Conservation (phyloP, 2,797 vertebrate species). For the Lagothrix lagotricha region DNA sequence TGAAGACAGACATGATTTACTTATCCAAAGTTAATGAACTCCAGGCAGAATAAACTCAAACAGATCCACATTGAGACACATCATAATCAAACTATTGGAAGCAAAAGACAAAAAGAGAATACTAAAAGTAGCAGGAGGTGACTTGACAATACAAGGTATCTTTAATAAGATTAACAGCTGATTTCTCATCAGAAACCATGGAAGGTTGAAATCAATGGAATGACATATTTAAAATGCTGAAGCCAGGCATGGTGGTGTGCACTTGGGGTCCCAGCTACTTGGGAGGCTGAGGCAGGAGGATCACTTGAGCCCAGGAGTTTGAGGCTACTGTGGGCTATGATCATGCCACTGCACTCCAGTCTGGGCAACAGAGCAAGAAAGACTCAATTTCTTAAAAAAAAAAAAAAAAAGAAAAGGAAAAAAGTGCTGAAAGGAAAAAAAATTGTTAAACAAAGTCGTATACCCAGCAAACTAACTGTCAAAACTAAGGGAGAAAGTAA, state of each 20-base stretch:
- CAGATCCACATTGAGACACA: neutral
- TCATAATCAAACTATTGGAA: neutral
- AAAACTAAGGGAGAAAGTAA: neutral
- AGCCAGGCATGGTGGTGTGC: neutral
- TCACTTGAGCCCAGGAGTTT: neutral
- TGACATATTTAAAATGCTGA: neutral
- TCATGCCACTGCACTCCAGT: neutral
- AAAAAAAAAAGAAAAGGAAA: neutral
- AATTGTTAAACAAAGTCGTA: too few species aligned
- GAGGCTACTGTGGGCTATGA: neutral
- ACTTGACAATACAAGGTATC: neutral
- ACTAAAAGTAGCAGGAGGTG: neutral
- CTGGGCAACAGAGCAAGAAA: neutral
- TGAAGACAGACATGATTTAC: neutral
- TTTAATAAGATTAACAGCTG: neutral
- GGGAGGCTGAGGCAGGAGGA: neutral
- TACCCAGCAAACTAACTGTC: neutral
- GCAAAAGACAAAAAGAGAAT: neutral
- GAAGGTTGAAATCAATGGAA: neutral
- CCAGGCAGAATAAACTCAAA: neutral
- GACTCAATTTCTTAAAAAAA: neutral
- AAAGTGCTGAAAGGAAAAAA: neutral
- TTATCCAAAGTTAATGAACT: neutral
- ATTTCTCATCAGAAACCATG: neutral
- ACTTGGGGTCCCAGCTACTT: neutral